These are phyloP conservation scores for Orycteropus afer DNA, from an alignment of 2,113 vertebrate species.

Conservation along the genomic window DNA sequence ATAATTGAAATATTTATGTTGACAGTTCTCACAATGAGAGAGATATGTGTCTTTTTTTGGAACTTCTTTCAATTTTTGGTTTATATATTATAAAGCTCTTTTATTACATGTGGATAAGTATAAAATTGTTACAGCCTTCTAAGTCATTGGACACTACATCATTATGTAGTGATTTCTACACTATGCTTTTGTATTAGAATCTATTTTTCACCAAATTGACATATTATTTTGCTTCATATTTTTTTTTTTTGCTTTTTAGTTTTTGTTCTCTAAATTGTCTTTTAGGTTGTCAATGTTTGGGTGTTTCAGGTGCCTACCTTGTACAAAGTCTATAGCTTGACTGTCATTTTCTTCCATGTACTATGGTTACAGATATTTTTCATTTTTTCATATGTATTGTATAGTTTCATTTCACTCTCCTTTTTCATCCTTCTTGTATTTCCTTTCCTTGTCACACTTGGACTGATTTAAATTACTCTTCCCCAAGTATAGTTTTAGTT, in stretches of 20 bases:
- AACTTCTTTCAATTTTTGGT: background rate
- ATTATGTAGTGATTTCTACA: background rate
- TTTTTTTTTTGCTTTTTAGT: background rate
- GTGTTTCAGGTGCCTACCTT: background rate
- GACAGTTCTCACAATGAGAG: background rate
- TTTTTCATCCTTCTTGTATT: background rate
- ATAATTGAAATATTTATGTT: background rate
- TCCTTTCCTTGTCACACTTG: background rate
- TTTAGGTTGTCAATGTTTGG: background rate
- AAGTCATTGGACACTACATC: background rate
- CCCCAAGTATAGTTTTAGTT: too few relatives aligned
- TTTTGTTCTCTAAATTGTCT: background rate
- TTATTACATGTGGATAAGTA: background rate
- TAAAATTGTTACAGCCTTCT: background rate
- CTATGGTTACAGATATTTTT: background rate
- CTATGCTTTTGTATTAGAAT: background rate
- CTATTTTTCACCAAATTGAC: background rate
- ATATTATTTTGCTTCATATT: background rate
- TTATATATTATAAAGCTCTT: background rate
- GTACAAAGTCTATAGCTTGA: background rate
- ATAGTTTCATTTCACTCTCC: background rate
- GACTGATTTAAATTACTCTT: background rate
- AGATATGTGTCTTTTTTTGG: background rate
- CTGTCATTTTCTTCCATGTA: background rate
- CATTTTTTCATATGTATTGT: background rate